Conservation (phyloP, 2,797 vertebrate species). For the Percopsis omiscomaycus region DNA sequence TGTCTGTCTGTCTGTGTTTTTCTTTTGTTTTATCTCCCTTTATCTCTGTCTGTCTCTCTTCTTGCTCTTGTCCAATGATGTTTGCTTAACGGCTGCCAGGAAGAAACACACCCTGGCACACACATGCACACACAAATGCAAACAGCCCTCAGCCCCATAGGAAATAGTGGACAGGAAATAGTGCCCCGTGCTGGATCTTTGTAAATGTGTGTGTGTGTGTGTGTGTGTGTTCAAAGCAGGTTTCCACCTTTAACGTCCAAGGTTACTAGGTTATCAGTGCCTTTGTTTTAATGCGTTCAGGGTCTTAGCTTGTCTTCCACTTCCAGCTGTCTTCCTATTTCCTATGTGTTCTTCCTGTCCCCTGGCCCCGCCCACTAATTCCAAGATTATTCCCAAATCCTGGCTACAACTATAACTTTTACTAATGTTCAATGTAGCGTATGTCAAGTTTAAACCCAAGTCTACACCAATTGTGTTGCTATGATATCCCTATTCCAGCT, state of each 20-base stretch:
- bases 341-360: conserved; percentile 2
- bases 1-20: background rate
- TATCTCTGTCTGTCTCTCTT: conserved; percentile 37
- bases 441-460: background rate
- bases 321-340: conserved; percentile 12
- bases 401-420: background rate
- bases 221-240: conserved; percentile 3
- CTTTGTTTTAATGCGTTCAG: conserved; percentile 8
- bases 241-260: background rate
- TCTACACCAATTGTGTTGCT: too few species aligned
- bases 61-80: conserved; percentile 50
- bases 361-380: background rate
- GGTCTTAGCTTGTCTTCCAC: conserved; percentile 3
- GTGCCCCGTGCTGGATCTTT: conserved; percentile 55
- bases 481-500: background rate
- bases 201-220: conserved; percentile 21
- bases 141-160: conserved; percentile 47
- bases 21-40: conserved; percentile 11
- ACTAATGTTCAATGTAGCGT: background rate
- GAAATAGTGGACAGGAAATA: conserved; percentile 42
- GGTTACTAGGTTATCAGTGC: background rate
- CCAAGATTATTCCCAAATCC: background rate
- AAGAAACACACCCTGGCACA: conserved; percentile 17
- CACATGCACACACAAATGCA: conserved; percentile 3
- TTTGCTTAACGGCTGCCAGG: conserved; percentile 61